Evolutionary conservation across 2,113 vertebrate species (phyloP).

Genomic region (Calyptomena viridis): DNA sequence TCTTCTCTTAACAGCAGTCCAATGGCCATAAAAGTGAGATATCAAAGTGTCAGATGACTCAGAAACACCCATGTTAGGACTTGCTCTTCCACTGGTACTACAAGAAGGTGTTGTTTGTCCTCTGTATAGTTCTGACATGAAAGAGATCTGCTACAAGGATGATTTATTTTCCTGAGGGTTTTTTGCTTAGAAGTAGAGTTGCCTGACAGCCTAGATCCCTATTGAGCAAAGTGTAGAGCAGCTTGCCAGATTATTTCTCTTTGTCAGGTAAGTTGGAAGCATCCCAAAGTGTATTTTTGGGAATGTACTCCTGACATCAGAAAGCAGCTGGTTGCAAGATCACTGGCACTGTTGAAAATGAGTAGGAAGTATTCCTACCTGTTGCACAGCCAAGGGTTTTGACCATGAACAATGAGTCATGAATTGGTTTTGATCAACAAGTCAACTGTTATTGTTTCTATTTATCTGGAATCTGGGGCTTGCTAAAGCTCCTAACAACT

Average conservation of each 20-base stretch:
- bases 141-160: neutral
- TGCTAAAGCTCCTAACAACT: neutral
- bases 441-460: slow-evolving; percentile 31
- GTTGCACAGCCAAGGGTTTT: slow-evolving; percentile 30
- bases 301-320: neutral
- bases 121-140: neutral
- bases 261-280: neutral
- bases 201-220: neutral
- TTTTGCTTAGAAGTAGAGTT: slow-evolving; percentile 4
- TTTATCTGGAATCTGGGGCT: slow-evolving; percentile 16
- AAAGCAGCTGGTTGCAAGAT: slow-evolving; percentile 23
- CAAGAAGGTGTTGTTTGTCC: neutral
- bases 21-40: neutral
- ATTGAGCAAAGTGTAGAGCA: neutral
- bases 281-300: slow-evolving; percentile 38
- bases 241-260: slow-evolving; percentile 26
- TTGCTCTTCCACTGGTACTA: neutral
- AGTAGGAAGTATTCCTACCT: slow-evolving; percentile 13
- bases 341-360: neutral
- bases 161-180: neutral
- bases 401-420: slow-evolving; percentile 23
- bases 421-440: slow-evolving; percentile 43
- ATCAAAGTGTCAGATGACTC: neutral
- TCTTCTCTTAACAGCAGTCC: neutral
- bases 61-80: neutral